A percentile compares a stretch with the other conserved stretches of the same genome.
Conservation (phyloP, 2,888 invertebrate genomes). For the Cryptophagus acutangulus region DNA sequence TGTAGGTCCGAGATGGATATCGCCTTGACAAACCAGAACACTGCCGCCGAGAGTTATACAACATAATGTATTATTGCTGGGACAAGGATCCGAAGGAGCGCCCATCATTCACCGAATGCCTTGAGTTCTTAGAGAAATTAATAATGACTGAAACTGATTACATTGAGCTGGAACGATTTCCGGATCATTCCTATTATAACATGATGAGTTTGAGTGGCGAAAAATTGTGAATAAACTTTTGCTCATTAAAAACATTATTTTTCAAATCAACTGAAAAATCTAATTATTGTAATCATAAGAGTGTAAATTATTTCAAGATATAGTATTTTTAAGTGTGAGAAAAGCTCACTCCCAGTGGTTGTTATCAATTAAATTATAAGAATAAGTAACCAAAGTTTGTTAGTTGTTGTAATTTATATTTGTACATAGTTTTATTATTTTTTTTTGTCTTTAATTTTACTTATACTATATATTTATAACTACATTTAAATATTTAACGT, state of each 20-base stretch:
- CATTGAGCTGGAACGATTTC: constrained; percentile 86
- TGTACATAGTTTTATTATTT: no score
- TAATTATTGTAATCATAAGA: no score
- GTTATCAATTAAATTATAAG: constrained; percentile 11
- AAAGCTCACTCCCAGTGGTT: constrained; percentile 25
- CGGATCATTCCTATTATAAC: constrained; percentile 89
- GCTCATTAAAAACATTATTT: no score
- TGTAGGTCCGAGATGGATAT: constrained; percentile 81
- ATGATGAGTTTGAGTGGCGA: constrained; percentile 81
- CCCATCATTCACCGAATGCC: constrained; percentile 80
- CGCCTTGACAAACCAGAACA: constrained; percentile 90
- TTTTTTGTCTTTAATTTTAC: no score
- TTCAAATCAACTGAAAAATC: no score
- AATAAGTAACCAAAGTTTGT: constrained; percentile 5
- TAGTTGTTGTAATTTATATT: no score
- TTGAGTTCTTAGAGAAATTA: constrained; percentile 73
- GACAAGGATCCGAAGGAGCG: constrained; percentile 76
- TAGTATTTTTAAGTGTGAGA: constrained; percentile 5
- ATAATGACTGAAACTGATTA: constrained; percentile 89
- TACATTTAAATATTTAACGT: no score
- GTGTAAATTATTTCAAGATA: no score
- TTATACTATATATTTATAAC: no score
- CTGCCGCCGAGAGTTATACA: constrained; percentile 86
- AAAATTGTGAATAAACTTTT: constrained; percentile 50
- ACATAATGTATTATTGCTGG: constrained; percentile 97